Evolutionary conservation across 2,113 vertebrate species (phyloP).

Genomic region (Psilopsiagon aymara): DNA sequence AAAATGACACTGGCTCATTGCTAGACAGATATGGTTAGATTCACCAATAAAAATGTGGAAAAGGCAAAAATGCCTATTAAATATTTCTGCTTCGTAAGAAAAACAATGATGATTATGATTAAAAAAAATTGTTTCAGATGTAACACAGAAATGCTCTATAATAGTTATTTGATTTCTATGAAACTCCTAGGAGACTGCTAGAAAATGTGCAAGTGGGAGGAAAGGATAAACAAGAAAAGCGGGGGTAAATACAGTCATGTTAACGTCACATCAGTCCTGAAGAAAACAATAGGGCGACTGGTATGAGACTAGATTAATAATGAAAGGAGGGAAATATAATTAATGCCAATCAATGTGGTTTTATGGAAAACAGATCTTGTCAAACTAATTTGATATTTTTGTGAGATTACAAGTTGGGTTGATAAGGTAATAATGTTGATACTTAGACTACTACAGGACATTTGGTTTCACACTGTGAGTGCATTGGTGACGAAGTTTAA

Average conservation of each 20-base stretch:
- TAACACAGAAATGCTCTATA: neutral
- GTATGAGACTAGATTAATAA: slow-evolving; percentile 37
- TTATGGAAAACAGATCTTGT: slow-evolving; percentile 64
- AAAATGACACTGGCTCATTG: neutral
- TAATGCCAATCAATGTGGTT: slow-evolving; percentile 58
- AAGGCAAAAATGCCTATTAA: neutral
- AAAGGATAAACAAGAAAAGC: slow-evolving; percentile 50
- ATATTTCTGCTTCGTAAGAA: neutral
- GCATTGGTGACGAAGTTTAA: neutral
- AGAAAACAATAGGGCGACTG: slow-evolving; percentile 48
- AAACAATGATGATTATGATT: neutral
- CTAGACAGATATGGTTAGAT: neutral
- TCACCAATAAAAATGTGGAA: neutral
- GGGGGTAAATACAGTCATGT: slow-evolving; percentile 4
- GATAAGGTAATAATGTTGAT: slow-evolving; percentile 54
- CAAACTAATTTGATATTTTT: slow-evolving; percentile 70
- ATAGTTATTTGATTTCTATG: neutral
- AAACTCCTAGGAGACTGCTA: neutral
- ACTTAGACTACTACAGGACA: neutral
- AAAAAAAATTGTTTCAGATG: neutral
- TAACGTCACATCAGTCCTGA: slow-evolving; percentile 38
- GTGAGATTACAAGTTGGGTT: slow-evolving; percentile 43
- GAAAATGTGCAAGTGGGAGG: neutral
- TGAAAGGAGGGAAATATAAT: slow-evolving; percentile 52
- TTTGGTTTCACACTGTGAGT: slow-evolving; percentile 17